Conservation (phyloP, 1,140 invertebrate species). For the Apis cerana region DNA sequence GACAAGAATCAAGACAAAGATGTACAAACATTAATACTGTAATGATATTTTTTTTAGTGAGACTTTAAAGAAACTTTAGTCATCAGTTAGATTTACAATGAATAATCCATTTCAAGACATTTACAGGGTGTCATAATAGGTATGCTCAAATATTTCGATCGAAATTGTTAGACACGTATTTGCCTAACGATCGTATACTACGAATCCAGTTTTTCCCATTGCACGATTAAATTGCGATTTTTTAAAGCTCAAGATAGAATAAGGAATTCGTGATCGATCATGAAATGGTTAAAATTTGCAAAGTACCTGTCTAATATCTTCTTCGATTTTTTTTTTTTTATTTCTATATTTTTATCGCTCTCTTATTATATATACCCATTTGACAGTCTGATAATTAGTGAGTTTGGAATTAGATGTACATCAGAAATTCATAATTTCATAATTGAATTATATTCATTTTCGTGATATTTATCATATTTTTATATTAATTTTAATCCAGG, state of each 20-base stretch:
- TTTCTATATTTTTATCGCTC: not conserved
- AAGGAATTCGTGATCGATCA: not conserved
- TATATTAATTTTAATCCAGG: conserved; percentile 30
- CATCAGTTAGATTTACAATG: conserved; percentile 26
- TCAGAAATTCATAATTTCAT: not conserved
- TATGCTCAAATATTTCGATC: conserved; percentile 56
- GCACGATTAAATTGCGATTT: not conserved
- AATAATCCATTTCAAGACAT: conserved; percentile 54
- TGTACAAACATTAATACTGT: not conserved
- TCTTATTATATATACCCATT: not conserved
- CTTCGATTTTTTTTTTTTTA: not conserved
- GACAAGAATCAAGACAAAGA: not conserved
- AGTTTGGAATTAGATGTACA: not conserved
- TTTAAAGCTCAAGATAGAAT: conserved; percentile 34
- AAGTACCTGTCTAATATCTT: conserved; percentile 21
- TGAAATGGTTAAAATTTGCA: conserved; percentile 17
- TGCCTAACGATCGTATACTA: conserved; percentile 8
- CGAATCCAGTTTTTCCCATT: not conserved
- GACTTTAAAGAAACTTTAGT: conserved; percentile 52
- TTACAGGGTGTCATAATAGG: conserved; percentile 61
- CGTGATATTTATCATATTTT: conserved; percentile 27
- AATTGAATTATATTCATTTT: conserved; percentile 23
- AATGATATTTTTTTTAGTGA: conserved; percentile 38
- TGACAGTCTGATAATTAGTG: conserved; percentile 5
- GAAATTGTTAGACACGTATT: conserved; percentile 16